phyloP scores from a whole-genome alignment of 2,888 invertebrate species.

The Microdon myrmicae region DNA sequence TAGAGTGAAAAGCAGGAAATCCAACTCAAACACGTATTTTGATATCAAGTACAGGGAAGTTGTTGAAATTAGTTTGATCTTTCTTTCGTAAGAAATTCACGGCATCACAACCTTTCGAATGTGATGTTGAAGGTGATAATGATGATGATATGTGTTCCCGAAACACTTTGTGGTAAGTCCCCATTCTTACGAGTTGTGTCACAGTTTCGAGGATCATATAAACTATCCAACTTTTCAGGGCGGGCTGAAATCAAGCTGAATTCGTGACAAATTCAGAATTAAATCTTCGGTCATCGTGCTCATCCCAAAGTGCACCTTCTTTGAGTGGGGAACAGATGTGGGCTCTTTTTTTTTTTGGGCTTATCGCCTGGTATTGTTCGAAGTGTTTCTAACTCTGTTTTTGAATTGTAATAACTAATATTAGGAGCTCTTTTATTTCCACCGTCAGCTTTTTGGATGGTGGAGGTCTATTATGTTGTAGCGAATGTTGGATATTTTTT shows the following conservation, averaged over 20 bases:
- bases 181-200: conserved; percentile 62
- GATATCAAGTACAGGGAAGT: too few relatives aligned
- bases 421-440: conserved; percentile 43
- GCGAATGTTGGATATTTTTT: conserved; percentile 64
- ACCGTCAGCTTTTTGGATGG: conserved; percentile 64
- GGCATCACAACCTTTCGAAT: conserved; percentile 62
- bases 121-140: conserved; percentile 65
- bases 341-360: conserved; percentile 55
- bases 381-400: conserved; percentile 30
- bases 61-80: conserved; percentile 53
- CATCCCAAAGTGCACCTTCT: conserved; percentile 79
- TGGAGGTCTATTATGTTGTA: conserved; percentile 64
- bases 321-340: conserved; percentile 62
- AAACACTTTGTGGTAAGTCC: conserved; percentile 66
- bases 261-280: conserved; percentile 90
- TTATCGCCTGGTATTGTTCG: conserved; percentile 53
- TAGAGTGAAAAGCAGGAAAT: too few relatives aligned
- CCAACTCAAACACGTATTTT: too few relatives aligned
- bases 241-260: conserved; percentile 73
- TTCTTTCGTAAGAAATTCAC: conserved; percentile 58
- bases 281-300: conserved; percentile 99
- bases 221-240: conserved; percentile 67
- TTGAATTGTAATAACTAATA: conserved; percentile 40
- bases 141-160: conserved; percentile 67
- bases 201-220: conserved; percentile 65